A percentile compares a stretch with the other conserved stretches of the same genome.
phyloP scores from a whole-genome alignment of 2,797 vertebrate species.

The Schizopygopsis malacanthus region DNA sequence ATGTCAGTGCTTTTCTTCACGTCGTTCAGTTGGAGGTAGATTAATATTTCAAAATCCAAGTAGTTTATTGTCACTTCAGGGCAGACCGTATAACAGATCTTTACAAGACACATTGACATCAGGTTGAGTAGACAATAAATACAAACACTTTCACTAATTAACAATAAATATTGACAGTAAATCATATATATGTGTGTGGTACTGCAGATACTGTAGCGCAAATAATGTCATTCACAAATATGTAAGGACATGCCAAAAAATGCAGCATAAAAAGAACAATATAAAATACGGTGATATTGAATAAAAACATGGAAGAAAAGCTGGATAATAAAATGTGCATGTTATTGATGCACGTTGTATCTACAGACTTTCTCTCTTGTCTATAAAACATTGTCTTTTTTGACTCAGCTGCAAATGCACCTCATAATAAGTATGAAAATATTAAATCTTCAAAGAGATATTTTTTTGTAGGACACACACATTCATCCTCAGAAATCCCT shows the following conservation, averaged over 20 bases:
- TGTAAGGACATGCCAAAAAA: not conserved
- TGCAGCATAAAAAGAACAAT: not conserved
- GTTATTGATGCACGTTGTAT: conserved; percentile 2
- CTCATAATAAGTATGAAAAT: not conserved
- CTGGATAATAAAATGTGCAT: not conserved
- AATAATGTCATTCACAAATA: conserved; percentile 72
- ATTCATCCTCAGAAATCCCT: not conserved
- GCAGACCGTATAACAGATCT: not conserved
- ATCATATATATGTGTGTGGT: not conserved
- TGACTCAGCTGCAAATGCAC: not conserved
- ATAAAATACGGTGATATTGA: not conserved
- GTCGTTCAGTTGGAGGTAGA: not conserved
- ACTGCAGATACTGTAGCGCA: not conserved
- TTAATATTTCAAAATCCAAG: not conserved
- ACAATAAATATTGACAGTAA: conserved; percentile 22
- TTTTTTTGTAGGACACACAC: not conserved
- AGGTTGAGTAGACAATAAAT: not conserved
- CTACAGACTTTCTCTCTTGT: conserved; percentile 4
- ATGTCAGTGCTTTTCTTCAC: not conserved
- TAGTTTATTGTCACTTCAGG: not conserved
- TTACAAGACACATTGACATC: conserved; percentile 15
- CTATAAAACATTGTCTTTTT: not conserved
- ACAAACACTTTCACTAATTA: conserved; percentile 26
- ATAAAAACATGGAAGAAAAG: not conserved
- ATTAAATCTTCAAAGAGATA: not conserved